Base-by-base conservation (phyloP, 2,797 vertebrate genomes). In the Pempheris klunzingeri region DNA sequence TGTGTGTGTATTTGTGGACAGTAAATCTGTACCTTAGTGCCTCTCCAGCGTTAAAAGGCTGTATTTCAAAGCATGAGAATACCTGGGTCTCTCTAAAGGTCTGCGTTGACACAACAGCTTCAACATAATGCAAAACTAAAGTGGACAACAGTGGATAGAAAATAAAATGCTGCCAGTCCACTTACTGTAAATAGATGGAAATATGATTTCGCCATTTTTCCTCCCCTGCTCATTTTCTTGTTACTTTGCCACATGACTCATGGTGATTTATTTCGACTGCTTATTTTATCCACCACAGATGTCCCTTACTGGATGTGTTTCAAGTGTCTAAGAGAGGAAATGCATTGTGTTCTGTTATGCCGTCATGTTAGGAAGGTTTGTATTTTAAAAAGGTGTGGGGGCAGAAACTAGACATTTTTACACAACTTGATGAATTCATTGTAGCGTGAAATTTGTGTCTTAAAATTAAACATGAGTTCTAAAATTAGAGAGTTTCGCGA, bases 221-320 rank as follows among this genome's bases (percentile, higher is more conserved):
- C 41, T 80, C 38, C 26, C 47, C 20, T 77, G 34, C 57, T 75
- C 71, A n/a, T 73, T 67, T 71, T 64, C 44, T 70, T 69, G 54
- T 68, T 68, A 75, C 59, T 62, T 67, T 74, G 36, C 73, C 67
- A 71, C 76, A 86, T 83, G 57, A 79, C 87, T 70, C 75, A 61
- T 41, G 30, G 32, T 57, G 61, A 57, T 81, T 68, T 49, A 73
- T 77, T 71, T 81, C 24, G 55, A 50, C 49, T 47, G 59, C 66
- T 71, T 66, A 66, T 77, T 69, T 81, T 75, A 47, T 67, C 57
- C 58, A 63, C 54, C 60, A 67, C 71, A 78, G 60, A 77, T 66
- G 71, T 73, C 71, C 43, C 41, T 61, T 5, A 57, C 39, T 81
- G 54, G 55, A 74, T 26, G 7, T 36, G 15, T 57, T 65, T 79